These are phyloP conservation scores for Andrena flavipes DNA, from an alignment of 2,888 invertebrate species.

Conservation along the genomic window DNA sequence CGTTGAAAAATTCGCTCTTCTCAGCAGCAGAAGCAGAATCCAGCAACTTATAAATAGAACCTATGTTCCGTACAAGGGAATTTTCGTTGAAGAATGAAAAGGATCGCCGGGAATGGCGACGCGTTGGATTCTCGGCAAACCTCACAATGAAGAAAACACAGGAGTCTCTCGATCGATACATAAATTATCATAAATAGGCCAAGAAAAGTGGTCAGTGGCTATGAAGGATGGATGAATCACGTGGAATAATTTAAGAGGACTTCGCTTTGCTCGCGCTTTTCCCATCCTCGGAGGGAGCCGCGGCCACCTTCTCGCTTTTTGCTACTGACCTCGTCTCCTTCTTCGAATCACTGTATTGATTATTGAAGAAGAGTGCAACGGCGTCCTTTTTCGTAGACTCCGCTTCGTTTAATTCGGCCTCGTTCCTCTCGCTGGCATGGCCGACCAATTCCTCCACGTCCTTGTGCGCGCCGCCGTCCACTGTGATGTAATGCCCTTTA, in stretches of 20 bases:
- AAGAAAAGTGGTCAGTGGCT: constrained; percentile 9
- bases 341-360: constrained; percentile 72
- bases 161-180: constrained; percentile 10
- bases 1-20: not conserved
- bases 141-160: not conserved
- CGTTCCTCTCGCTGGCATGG: constrained; percentile 48
- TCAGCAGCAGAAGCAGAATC: not conserved
- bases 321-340: constrained; percentile 73
- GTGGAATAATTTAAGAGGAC: constrained; percentile 42
- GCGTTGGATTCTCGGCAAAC: not conserved
- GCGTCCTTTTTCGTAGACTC: constrained; percentile 66
- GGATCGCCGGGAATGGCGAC: not conserved
- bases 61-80: not conserved
- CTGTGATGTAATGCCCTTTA: constrained; percentile 59
- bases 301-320: constrained; percentile 53
- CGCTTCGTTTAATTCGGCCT: constrained; percentile 45
- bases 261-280: constrained; percentile 41
- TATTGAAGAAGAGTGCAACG: constrained; percentile 80
- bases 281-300: constrained; percentile 13
- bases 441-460: constrained; percentile 19
- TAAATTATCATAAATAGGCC: constrained; percentile 36
- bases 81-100: not conserved
- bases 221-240: constrained; percentile 5
- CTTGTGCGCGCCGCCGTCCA: constrained; percentile 31
- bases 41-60: not conserved